Evolutionary conservation across 30 jellyfish, hydroid and myxozoan genomes (phyloP), one percentile per base, ranked within the genome.

Genomic region (Catostylus mosaicus): DNA sequence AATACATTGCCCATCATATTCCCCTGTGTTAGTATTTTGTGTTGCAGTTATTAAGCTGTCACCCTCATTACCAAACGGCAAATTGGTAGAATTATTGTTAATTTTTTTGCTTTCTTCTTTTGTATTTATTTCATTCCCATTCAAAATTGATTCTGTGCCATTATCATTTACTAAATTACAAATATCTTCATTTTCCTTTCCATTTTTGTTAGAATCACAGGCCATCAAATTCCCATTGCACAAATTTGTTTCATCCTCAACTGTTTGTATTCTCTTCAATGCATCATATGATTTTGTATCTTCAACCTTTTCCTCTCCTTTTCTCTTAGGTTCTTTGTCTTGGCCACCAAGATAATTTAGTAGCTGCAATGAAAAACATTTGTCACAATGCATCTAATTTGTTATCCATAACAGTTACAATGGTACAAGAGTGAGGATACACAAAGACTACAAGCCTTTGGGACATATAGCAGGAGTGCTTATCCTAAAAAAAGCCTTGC

Each of bases 301-400:
- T 29, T 45, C 12, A 31, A 8, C 32, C 5, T 12, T 16, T 73
- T 47, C 36, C 54, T 48, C 48, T 34, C 61, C 82, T 6, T 3
- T 40, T 11, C 38, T 24, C 23, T 10, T 40, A 8, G 34, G 40
- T 16, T 35, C 67, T n/a, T 20, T 10, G 4, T 40, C 40, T 5
- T 30, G 22, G 4, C 67, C 40, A 8, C 82, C 82, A 69, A 69
- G 46, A 36, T 69, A 69, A 23, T 69, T 69, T 38, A 69, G 10
- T 18, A 69, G 8, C 82, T 69, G 24, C 38, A 69, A 30, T 5
- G 11, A 43, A 43, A 16, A 43, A 43, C 8, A 43, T 16, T 43
- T 8, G 8, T 43, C 8, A 8, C 16, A 6, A 43, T 6, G 11
- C 56, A 16, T 6, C 56, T 43, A 43, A 43, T 16, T 43, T 16